Percentiles rank a stretch among this genome's conserved stretches.
phyloP scores from a whole-genome alignment of 2,113 vertebrate genomes.

The Dicentrarchus labrax region DNA sequence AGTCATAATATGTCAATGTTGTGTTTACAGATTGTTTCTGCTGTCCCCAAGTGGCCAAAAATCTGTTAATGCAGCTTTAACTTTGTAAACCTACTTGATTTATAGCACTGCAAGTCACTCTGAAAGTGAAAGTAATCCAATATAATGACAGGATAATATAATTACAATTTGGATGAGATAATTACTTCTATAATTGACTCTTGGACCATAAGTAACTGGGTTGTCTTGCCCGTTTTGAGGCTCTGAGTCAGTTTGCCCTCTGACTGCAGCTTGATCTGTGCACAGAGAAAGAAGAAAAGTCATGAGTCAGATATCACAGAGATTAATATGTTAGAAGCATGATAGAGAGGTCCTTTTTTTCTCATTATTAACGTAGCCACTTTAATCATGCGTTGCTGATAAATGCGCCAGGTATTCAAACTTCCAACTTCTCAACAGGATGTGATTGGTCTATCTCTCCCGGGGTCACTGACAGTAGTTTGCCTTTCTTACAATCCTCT shows the following conservation, averaged over 20 bases:
- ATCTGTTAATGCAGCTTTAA: slow-evolving; percentile 11
- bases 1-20: neutral
- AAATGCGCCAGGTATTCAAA: slow-evolving; percentile 24
- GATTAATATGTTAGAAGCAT: slow-evolving; percentile 6
- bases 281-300: neutral
- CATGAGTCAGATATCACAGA: slow-evolving; percentile 8
- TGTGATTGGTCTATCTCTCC: slow-evolving; percentile 8
- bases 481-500: slow-evolving; percentile 29
- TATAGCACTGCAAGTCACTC: neutral
- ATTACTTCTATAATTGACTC: neutral
- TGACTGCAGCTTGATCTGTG: neutral
- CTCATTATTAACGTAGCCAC: neutral
- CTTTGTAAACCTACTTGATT: neutral
- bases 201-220: neutral
- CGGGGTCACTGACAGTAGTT: slow-evolving; percentile 1
- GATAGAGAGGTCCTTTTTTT: neutral
- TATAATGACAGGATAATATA: neutral
- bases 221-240: neutral
- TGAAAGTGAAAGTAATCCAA: neutral
- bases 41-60: slow-evolving; percentile 2
- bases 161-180: neutral
- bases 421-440: neutral
- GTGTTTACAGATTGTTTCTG: neutral
- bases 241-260: neutral
- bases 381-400: slow-evolving; percentile 31